A percentile compares a stretch with the other conserved stretches of the same genome.
Evolutionary conservation across 2,797 vertebrate genomes (phyloP).

Genomic region (Erithacus rubecula): DNA sequence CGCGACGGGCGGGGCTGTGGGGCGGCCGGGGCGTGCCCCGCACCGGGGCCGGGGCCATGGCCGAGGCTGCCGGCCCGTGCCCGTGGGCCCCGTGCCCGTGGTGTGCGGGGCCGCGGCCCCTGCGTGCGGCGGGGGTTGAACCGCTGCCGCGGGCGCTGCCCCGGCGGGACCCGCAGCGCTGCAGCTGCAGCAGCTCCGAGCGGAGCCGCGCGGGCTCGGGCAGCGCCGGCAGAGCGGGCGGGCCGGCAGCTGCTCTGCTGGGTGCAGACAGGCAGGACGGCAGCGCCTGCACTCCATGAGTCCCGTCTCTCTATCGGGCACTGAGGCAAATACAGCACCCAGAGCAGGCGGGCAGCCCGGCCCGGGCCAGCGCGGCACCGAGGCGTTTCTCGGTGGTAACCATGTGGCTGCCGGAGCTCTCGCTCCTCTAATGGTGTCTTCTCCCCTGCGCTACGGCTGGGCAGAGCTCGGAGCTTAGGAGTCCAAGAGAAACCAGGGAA

Average conservation of each 20-base stretch:
- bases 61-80: too few species aligned
- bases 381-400: fast-evolving
- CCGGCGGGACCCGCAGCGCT: background rate
- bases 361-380: background rate
- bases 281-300: background rate
- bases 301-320: fast-evolving
- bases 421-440: fast-evolving
- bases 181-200: background rate
- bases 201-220: background rate
- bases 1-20: background rate
- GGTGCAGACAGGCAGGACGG: fast-evolving
- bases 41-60: fast-evolving
- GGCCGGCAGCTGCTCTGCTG: background rate
- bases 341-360: fast-evolving
- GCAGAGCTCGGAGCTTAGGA: too few species aligned
- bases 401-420: fast-evolving
- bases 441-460: fast-evolving
- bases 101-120: background rate
- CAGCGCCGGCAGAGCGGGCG: background rate
- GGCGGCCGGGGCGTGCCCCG: background rate
- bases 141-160: background rate
- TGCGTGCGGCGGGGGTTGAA: background rate
- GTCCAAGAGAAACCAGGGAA: background rate
- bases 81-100: fast-evolving
- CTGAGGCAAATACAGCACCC: background rate